Evolutionary conservation across 2,113 vertebrate genomes (phyloP).

Genomic region (Pycnonotus jocosus): DNA sequence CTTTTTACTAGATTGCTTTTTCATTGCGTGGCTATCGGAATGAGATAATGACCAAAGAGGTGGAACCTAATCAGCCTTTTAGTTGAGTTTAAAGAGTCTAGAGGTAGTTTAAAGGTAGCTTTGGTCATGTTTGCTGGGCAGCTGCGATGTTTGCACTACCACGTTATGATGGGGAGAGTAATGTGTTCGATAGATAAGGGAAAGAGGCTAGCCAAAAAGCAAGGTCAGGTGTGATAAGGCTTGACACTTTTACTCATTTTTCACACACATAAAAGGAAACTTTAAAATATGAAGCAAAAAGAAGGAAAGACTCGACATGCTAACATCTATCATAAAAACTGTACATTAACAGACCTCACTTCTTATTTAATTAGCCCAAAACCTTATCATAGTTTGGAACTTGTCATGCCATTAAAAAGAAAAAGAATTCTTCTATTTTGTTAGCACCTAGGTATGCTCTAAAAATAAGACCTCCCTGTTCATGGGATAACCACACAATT

Average conservation of each 20-base stretch:
- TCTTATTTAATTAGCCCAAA: conserved; percentile 60
- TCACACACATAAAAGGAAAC: conserved; percentile 75
- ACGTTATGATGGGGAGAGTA: conserved; percentile 78
- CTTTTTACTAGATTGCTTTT: conserved; percentile 75
- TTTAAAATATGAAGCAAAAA: conserved; percentile 61
- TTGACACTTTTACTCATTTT: conserved; percentile 76
- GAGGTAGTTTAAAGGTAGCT: conserved; percentile 71
- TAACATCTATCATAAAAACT: conserved; percentile 40
- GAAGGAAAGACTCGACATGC: conserved; percentile 4
- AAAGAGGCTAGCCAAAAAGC: conserved; percentile 69
- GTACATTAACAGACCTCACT: conserved; percentile 46
- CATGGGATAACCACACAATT: conserved; percentile 15
- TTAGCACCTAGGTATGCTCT: not conserved
- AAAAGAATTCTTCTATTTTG: conserved; percentile 15
- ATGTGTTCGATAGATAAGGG: conserved; percentile 80
- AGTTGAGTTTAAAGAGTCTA: conserved; percentile 72
- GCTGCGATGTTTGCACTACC: conserved; percentile 71
- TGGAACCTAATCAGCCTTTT: conserved; percentile 76
- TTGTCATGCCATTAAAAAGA: conserved; percentile 9
- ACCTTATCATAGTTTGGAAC: conserved; percentile 58
- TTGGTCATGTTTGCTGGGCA: conserved; percentile 70
- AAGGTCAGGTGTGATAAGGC: conserved; percentile 75
- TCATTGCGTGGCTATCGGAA: conserved; percentile 75
- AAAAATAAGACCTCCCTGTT: not conserved
- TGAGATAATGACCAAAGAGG: conserved; percentile 77